Percentiles rank a stretch among this genome's conserved stretches.
Conservation (phyloP, 1,140 invertebrate genomes). For the Orchestia grillus region DNA sequence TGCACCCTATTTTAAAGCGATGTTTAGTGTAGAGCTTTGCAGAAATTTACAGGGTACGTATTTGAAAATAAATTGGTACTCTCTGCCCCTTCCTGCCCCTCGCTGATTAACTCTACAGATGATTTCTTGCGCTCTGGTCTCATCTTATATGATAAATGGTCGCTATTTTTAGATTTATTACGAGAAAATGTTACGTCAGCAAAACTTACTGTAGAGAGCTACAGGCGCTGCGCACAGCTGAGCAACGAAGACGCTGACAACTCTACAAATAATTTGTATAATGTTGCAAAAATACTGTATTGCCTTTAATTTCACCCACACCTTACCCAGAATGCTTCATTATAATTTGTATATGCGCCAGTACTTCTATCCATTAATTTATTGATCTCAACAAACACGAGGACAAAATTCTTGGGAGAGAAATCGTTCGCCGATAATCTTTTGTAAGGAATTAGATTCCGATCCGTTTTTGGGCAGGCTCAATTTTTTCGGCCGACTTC, state of each 20-base stretch:
- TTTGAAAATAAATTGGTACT: too few species aligned
- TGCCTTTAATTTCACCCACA: not conserved
- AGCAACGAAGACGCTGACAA: not conserved
- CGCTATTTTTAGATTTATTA: too few species aligned
- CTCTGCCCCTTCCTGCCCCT: too few species aligned
- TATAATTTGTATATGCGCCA: not conserved
- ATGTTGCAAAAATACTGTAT: not conserved
- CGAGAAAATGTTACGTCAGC: not conserved
- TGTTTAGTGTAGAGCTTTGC: too few species aligned
- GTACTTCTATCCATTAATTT: not conserved
- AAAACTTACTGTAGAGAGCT: not conserved
- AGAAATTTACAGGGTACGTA: too few species aligned
- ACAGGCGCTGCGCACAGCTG: not conserved
- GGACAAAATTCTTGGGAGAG: not conserved
- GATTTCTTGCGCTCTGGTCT: not conserved
- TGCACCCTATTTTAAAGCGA: too few species aligned
- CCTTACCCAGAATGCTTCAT: not conserved
- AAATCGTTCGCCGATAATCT: constrained; percentile 45
- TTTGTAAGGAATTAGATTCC: constrained; percentile 49
- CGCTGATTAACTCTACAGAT: not conserved
- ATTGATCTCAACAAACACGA: not conserved
- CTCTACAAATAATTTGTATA: not conserved
- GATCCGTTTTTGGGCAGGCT: constrained; percentile 40
- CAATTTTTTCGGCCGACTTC: constrained; percentile 50
- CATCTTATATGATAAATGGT: not conserved